Evolutionary conservation across 2,113 vertebrate species (phyloP).

Genomic region (Castor canadensis): DNA sequence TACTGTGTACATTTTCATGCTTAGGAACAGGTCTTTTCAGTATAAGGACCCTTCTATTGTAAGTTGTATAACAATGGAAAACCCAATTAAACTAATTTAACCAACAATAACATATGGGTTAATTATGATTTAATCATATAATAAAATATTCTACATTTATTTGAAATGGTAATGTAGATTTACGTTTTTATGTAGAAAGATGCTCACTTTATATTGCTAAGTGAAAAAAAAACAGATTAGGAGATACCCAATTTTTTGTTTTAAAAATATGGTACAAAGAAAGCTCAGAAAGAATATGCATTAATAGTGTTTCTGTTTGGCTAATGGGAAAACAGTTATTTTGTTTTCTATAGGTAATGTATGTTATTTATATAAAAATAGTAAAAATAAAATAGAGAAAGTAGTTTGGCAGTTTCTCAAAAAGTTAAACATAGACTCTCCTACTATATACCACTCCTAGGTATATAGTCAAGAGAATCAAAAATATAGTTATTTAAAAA

Average conservation of each 20-base stretch:
- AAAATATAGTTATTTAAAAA: no score
- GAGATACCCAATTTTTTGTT: no score
- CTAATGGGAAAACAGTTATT: constrained; percentile 2
- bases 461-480: no score
- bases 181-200: background rate
- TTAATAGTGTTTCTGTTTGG: constrained; percentile 17
- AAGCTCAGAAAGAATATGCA: background rate
- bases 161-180: background rate
- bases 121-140: background rate
- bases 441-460: no score
- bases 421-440: constrained; percentile 46
- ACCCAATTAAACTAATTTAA: background rate
- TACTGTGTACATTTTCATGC: background rate
- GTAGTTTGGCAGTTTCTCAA: background rate
- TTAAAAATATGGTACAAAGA: constrained; percentile 1
- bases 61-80: background rate
- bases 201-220: background rate
- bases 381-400: constrained; percentile 27
- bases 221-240: background rate
- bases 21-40: background rate
- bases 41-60: background rate
- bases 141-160: background rate
- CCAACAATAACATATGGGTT: background rate
- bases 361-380: constrained; percentile 2
- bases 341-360: background rate